phyloP scores from a whole-genome alignment of 2,113 vertebrate species.

The Peromyscus californicus region DNA sequence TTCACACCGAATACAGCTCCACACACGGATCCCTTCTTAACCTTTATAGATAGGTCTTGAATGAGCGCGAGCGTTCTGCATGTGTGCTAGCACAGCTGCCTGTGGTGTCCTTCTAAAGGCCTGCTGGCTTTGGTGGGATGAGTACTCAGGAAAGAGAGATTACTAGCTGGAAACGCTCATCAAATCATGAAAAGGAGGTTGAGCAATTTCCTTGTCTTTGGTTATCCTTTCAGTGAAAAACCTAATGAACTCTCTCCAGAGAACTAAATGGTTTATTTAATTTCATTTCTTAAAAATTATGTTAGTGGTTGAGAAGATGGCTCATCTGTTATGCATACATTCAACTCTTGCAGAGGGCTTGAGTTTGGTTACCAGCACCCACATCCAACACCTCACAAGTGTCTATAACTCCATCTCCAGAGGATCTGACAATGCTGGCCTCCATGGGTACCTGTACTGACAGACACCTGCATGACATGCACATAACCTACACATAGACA shows the following conservation, averaged over 20 bases:
- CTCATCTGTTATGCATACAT: not conserved
- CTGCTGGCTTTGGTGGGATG: not conserved
- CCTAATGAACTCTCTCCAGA: not conserved
- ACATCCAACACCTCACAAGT: not conserved
- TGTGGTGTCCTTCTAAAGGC: not conserved
- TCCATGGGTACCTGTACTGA: not conserved
- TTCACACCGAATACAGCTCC: not conserved
- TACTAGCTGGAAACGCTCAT: not conserved
- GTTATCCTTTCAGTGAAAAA: not conserved
- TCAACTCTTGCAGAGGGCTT: not conserved
- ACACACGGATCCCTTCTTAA: not conserved
- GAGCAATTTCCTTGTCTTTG: not conserved
- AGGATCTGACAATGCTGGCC: not conserved
- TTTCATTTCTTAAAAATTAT: constrained; percentile 12
- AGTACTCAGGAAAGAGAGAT: not conserved
- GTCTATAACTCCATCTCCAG: not conserved
- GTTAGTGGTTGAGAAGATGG: not conserved
- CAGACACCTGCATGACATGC: not conserved
- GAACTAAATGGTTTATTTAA: not conserved
- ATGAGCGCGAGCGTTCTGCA: not conserved
- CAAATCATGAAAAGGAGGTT: not conserved
- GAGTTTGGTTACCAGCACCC: not conserved
- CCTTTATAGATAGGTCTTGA: not conserved
- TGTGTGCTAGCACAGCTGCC: not conserved
- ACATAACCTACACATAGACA: not conserved